phyloP scores from a whole-genome alignment of 2,113 vertebrate species.

The Campylomormyrus numenius region DNA sequence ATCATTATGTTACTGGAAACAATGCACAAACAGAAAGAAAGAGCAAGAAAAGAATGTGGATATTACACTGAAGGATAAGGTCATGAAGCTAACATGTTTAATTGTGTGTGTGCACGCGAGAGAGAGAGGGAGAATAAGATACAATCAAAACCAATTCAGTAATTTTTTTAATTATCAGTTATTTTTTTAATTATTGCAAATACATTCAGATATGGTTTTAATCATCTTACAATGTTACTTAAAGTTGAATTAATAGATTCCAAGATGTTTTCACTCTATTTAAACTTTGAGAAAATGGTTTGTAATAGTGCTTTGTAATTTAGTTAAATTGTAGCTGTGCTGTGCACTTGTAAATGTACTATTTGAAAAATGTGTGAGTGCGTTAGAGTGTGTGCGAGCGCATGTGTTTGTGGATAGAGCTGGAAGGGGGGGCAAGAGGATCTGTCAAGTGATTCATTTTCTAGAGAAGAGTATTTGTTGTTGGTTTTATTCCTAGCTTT shows the following conservation, averaged over 20 bases:
- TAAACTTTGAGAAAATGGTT: conserved; percentile 14
- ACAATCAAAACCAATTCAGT: neutral
- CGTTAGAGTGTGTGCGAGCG: conserved; percentile 13
- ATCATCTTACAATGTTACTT: conserved; percentile 21
- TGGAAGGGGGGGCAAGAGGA: neutral
- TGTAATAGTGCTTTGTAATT: conserved; percentile 14
- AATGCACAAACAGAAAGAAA: conserved; percentile 53
- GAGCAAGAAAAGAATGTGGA: conserved; percentile 54
- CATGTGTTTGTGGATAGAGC: conserved; percentile 5
- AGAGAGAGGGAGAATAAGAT: neutral
- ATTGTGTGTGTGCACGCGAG: conserved; percentile 50
- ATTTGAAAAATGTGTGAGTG: conserved; percentile 4
- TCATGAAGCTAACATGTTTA: conserved; percentile 56
- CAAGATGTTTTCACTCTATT: conserved; percentile 3
- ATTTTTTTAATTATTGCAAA: neutral
- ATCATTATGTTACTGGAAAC: conserved; percentile 46
- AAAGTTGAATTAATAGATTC: neutral
- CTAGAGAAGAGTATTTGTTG: neutral
- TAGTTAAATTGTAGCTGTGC: conserved; percentile 6
- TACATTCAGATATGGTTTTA: conserved; percentile 32
- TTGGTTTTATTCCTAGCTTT: neutral
- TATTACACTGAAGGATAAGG: conserved; percentile 56
- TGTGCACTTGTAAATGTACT: conserved; percentile 14
- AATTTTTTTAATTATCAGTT: neutral
- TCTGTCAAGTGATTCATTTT: conserved; percentile 7